Evolutionary conservation across 1,140 invertebrate species (phyloP), one percentile per base, ranked within the genome.

Genomic region (Heliconius melpomene): DNA sequence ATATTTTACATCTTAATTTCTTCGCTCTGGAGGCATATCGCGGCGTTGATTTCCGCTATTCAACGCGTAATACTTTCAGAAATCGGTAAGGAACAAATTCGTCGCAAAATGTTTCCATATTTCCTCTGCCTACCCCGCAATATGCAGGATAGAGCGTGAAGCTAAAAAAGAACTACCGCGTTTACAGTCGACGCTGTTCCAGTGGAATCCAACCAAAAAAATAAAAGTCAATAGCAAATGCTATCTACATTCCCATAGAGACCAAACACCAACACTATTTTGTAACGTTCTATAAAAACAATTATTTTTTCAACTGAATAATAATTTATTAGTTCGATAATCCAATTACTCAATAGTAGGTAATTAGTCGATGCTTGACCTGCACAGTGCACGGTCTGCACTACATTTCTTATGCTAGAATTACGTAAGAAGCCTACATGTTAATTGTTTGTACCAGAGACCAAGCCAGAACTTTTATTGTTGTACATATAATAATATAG

Each of bases 281-380:
- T 18, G 50, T 52, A 52, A 52, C 2, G 18, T 52, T 52, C 50
- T 52, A 52, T 7, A 23, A 57, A 23, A 23, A 46, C 13, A 23
- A n/a, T 57, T 3, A 11, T 9, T n/a, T 11, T 23, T 57, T 23
- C n/a, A 66, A 0, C 29, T 66, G 9, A 16, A 29, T 66, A 26
- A 16, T 66, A 66, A 66, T 13, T 66, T 26, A 29, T 29, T 66
- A 66, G 8, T 66, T 29, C 9, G 13, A 66, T 66, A 66, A 66
- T 66, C 26, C 11, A 66, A 66, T 76, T 76, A 76, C 74, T 76
- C 74, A 76, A 76, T 40, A 76, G 50, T 20, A 46, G 13, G 54
- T 57, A 60, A 76, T 76, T 76, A 36, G 74, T 76, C 74, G 74
- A 7, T 32, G 74, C n/a, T 29, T 66, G 74, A 76, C 36, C 74